Percentiles rank a stretch among this genome's conserved stretches.
Evolutionary conservation across 2,113 vertebrate genomes (phyloP).

Genomic region (Leptosomus discolor): DNA sequence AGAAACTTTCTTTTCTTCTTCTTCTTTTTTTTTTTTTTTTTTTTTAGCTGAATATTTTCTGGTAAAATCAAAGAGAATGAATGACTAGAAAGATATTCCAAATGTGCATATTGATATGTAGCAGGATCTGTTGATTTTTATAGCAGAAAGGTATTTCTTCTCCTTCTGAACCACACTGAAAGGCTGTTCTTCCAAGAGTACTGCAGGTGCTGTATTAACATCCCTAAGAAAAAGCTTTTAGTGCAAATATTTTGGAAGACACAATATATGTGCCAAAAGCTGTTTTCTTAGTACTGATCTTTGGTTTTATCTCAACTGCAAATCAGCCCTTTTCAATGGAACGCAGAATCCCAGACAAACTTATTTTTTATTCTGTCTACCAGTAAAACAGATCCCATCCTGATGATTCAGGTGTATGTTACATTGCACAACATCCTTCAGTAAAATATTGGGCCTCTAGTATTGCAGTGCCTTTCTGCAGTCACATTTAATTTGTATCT

Average conservation of each 20-base stretch:
- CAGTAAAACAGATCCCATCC: neutral
- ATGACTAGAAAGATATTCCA: slow-evolving; percentile 75
- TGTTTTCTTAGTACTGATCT: slow-evolving; percentile 52
- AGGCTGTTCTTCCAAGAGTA: slow-evolving; percentile 55
- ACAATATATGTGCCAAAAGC: slow-evolving; percentile 57
- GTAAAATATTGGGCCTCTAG: neutral
- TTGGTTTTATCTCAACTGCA: slow-evolving; percentile 61
- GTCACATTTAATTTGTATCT: neutral
- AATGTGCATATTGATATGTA: slow-evolving; percentile 77
- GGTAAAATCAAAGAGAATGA: slow-evolving; percentile 79
- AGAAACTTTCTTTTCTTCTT: slow-evolving; percentile 50
- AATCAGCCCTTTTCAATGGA: slow-evolving; percentile 47
- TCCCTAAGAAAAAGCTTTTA: slow-evolving; percentile 60
- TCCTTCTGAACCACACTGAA: slow-evolving; percentile 42
- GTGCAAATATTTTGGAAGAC: slow-evolving; percentile 61
- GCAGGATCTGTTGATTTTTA: slow-evolving; percentile 69
- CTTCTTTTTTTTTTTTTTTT: neutral
- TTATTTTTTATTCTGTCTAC: slow-evolving; percentile 31
- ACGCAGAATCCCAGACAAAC: slow-evolving; percentile 33
- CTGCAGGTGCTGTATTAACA: slow-evolving; percentile 57
- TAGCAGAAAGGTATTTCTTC: slow-evolving; percentile 47
- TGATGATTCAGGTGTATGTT: slow-evolving; percentile 1
- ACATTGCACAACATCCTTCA: neutral
- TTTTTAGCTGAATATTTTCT: slow-evolving; percentile 63
- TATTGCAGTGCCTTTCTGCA: neutral